Evolutionary conservation across 2,113 vertebrate genomes (phyloP).

Genomic region (Mirza zaza): DNA sequence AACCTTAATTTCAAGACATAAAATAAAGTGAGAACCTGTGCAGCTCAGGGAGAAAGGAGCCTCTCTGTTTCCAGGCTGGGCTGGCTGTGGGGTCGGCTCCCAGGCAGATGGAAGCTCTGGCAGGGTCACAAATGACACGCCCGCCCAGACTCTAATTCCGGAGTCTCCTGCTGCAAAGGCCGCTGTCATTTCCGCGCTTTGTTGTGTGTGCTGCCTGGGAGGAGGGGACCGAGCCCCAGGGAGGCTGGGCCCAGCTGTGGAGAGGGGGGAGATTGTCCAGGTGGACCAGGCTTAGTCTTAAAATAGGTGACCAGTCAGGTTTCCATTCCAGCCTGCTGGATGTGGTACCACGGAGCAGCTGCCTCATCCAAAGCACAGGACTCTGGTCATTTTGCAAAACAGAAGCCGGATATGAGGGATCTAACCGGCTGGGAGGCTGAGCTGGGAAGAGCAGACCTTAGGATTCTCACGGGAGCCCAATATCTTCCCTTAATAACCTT

Average conservation of each 20-base stretch:
- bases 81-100: background rate
- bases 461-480: rapidly evolving
- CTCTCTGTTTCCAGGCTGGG: background rate
- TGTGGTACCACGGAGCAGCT: rapidly evolving
- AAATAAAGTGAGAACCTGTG: background rate
- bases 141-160: background rate
- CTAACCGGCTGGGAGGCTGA: rapidly evolving
- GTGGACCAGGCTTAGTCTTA: rapidly evolving
- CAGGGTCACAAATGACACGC: rapidly evolving
- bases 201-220: background rate
- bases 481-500: rapidly evolving
- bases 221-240: background rate
- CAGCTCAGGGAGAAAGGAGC: rapidly evolving
- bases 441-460: rapidly evolving
- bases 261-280: too few relatives aligned
- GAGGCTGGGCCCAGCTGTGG: rapidly evolving
- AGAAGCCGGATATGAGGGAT: rapidly evolving
- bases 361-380: background rate
- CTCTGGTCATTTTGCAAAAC: background rate
- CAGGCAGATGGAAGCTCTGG: rapidly evolving
- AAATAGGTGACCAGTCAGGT: background rate
- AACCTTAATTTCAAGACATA: background rate
- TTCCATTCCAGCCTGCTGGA: rapidly evolving
- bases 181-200: rapidly evolving
- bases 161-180: background rate